A percentile compares a stretch with the other conserved stretches of the same genome.
These are phyloP conservation scores for Tringa solitaria DNA, from an alignment of 2,113 vertebrate genomes.

Conservation along the genomic window DNA sequence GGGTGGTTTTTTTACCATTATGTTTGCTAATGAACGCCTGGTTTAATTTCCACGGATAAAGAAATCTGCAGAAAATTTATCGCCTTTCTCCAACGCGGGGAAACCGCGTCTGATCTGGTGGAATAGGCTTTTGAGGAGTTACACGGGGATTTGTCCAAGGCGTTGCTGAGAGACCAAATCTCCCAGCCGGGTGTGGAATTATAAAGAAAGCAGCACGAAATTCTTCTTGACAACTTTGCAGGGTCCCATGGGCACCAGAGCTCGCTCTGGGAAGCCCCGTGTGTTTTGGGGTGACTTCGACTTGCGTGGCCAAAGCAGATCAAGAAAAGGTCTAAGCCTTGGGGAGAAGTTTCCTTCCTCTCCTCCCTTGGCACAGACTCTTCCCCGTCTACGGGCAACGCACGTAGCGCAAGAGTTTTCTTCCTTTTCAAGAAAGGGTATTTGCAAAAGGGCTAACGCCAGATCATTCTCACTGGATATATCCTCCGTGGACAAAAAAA, in stretches of 20 bases:
- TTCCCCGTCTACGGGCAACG: neutral
- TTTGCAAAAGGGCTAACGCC: neutral
- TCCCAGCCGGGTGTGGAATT: neutral
- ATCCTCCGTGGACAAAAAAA: neutral
- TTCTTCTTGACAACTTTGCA: neutral
- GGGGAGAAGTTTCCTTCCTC: neutral
- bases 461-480: neutral
- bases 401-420: neutral
- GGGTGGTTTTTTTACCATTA: neutral
- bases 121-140: neutral
- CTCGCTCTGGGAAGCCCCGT: neutral
- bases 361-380: too few relatives aligned
- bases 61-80: neutral
- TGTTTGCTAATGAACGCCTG: neutral
- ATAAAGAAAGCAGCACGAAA: fast-evolving
- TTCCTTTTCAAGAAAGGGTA: neutral
- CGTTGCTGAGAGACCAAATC: neutral
- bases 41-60: neutral
- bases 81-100: neutral
- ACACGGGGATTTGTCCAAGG: neutral
- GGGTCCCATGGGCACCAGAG: neutral
- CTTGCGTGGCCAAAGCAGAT: fast-evolving
- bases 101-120: fast-evolving
- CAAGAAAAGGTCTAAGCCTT: neutral
- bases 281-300: neutral